Base-by-base conservation (phyloP, 1,140 invertebrate species). In the Eueides isabella region DNA sequence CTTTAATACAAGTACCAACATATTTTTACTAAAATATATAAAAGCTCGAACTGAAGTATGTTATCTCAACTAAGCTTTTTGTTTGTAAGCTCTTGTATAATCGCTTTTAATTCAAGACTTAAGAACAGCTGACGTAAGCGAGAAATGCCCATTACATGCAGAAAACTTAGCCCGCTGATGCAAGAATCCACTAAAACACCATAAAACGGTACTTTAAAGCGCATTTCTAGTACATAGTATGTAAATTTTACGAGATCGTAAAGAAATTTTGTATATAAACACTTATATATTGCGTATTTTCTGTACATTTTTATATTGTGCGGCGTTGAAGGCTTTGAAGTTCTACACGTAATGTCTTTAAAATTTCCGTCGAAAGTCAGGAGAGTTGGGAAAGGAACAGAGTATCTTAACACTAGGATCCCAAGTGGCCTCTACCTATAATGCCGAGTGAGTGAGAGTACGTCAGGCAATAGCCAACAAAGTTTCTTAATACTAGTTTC, bases 101-200 rank as follows among this genome's bases (percentile, higher is more conserved):
- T 55, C 48, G n/a, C 48, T n/a, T 55, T 55, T 55, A 55, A 55
- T 26, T 55, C 19, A 55, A 55, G 23, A 55, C 23, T 55, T 23
- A 55, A 55, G 48, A 55, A 26, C 48, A 55, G 48, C 48, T 55
- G 48, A 55, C 48, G 48, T 55, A 55, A 55, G 19, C 48, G 48
- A 26, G 23, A 55, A 55, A 55, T 55, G n/a, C 19, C 48, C n/a
- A 55, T 55, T 23, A 55, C 48, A 19, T 55, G 48, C 48, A 55
- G 48, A 55, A 55, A 23, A 55, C 19, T 55, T 55, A 55, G 23
- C 48, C n/a, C 48, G 48, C 48, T 55, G 48, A 55, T 55, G 48
- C 48, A 55, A 55, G n/a, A 55, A 55, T 55, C 48, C 48, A 55
- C 48, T 55, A 55, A 55, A 55, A 55, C 19, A 11, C 23, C 19